phyloP scores from a whole-genome alignment of 2,888 invertebrate genomes.

The Drosophila paranaensis region DNA sequence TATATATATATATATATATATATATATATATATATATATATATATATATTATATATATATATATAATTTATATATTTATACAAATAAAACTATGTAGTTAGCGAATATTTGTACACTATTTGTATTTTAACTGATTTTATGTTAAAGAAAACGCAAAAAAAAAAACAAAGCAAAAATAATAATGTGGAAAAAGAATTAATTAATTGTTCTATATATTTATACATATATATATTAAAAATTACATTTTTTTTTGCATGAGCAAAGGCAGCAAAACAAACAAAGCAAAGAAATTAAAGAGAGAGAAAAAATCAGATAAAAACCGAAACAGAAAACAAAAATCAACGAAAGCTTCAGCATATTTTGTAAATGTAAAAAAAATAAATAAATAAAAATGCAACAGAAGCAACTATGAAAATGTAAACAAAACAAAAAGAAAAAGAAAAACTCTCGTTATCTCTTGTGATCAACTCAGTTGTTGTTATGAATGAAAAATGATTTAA shows the following conservation, averaged over 20 bases:
- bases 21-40: constrained; percentile 26
- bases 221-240: background rate
- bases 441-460: constrained; percentile 78
- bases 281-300: constrained; percentile 3
- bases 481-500: constrained; percentile 56
- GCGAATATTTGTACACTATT: constrained; percentile 75
- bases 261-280: constrained; percentile 17
- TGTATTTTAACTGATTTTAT: constrained; percentile 63
- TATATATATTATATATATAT: constrained; percentile 25
- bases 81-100: constrained; percentile 54
- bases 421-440: constrained; percentile 43
- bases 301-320: constrained; percentile 6
- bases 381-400: constrained; percentile 32
- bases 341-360: constrained; percentile 56
- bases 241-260: constrained; percentile 11
- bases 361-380: constrained; percentile 49
- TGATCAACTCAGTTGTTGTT: constrained; percentile 79
- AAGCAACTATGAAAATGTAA: constrained; percentile 34
- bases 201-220: constrained; percentile 27
- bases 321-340: constrained; percentile 29
- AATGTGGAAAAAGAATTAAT: background rate
- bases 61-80: constrained; percentile 24
- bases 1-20: constrained; percentile 24
- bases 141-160: background rate
- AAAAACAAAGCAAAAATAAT: too few relatives aligned